Evolutionary conservation across 2,888 invertebrate genomes (phyloP), one percentile per base, ranked within the genome.

Genomic region (Oxyteleia sp.): DNA sequence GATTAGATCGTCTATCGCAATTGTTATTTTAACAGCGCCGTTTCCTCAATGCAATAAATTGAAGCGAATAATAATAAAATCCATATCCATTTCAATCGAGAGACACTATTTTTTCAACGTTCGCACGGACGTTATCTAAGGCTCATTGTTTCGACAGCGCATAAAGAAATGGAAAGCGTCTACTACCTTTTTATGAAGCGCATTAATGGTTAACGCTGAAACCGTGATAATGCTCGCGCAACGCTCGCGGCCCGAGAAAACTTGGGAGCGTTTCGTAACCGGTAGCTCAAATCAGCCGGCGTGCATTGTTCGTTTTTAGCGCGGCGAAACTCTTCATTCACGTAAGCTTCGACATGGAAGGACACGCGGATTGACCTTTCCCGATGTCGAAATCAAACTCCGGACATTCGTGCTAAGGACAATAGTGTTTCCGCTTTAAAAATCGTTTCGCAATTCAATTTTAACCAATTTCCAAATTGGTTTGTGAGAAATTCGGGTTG

Each of bases 151-250:
- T 82, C 76, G 76, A 66, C 76, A 82, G 45, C 43, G 74, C 49
- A 69, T 38, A 72, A 66, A 78, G 78, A 78, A 78, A 78, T 68
- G 82, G 78, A 82, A 82, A 82, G 82, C 72, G 71, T 32, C 53
- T 43, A 53, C 64, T 47, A 47, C 29, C 26, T 82, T 78, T 82
- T 78, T 82, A 64, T 53, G 63, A 81, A 71, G 72, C 78, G 72
- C 53, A 72, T 82, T 82, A 78, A 76, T 68, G 66, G 53, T 71
- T 51, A 16, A 49, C 61, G 68, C 53, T 66, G 72, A 63, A 76
- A 75, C 75, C 59, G 47, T 53, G 82, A 71, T 82, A 71, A 71
- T 71, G 76, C 59, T 76, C 76, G 76, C 76, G 82, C 76, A 82
- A 82, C 71, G 59, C 29, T 64, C 41, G 13, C 16, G 23, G 29